Evolutionary conservation across 30 jellyfish, hydroid and myxozoan species (phyloP).

Genomic region (Chironex yamaguchii): DNA sequence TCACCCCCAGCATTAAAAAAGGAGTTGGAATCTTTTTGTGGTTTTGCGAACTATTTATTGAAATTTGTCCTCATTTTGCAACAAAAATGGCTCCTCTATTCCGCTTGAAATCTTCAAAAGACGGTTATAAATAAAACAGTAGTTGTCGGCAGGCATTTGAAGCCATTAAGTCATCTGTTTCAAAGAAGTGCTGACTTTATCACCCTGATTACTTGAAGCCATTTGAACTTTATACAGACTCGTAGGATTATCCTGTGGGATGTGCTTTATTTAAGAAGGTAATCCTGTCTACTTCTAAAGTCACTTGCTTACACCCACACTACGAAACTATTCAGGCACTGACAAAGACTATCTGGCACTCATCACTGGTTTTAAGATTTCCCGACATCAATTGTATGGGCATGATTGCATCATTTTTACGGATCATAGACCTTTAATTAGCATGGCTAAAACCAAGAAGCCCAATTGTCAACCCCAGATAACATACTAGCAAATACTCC

Average conservation of each 20-base stretch:
- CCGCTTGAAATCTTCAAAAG: slow-evolving; percentile 1
- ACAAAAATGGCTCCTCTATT: slow-evolving; percentile 22
- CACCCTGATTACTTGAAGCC: slow-evolving; percentile 55
- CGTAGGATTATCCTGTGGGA: slow-evolving; percentile 49
- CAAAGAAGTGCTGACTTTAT: slow-evolving; percentile 35
- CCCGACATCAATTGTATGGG: slow-evolving; percentile 48
- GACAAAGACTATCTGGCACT: too few relatives aligned
- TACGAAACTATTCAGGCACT: slow-evolving; percentile 7
- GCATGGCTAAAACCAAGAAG: slow-evolving; percentile 27
- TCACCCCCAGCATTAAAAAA: too few relatives aligned
- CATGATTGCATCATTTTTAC: slow-evolving; percentile 20
- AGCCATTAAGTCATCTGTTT: slow-evolving; percentile 2
- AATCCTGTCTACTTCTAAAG: too few relatives aligned
- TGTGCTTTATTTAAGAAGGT: slow-evolving; percentile 50
- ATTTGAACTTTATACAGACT: slow-evolving; percentile 59
- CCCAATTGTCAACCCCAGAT: too few relatives aligned
- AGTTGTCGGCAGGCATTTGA: slow-evolving; percentile 28
- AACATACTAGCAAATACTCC: too few relatives aligned
- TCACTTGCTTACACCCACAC: too few relatives aligned
- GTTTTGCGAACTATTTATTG: too few relatives aligned
- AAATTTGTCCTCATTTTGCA: slow-evolving; percentile 23
- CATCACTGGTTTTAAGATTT: slow-evolving; percentile 12
- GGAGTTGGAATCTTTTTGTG: too few relatives aligned
- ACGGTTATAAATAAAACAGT: slow-evolving; percentile 14
- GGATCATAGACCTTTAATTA: slow-evolving; percentile 62